A percentile compares a stretch with the other conserved stretches of the same genome.
phyloP scores from a whole-genome alignment of 2,888 invertebrate genomes.

The Leptogaster cylindrica region DNA sequence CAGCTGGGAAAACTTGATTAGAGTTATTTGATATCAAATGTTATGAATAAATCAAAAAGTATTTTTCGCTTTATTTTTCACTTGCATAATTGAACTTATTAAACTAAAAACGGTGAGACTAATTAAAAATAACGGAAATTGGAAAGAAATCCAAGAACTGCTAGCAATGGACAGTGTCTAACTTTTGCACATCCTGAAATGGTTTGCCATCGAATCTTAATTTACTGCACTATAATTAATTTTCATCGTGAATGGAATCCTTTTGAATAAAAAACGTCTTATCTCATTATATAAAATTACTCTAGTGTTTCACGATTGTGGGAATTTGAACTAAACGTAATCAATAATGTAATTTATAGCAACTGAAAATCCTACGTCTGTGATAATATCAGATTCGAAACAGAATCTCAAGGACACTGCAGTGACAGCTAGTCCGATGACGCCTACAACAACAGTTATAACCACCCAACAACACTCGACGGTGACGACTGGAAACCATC shows the following conservation, averaged over 20 bases:
- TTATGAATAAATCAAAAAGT: not conserved
- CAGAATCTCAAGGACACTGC: slow-evolving; percentile 62
- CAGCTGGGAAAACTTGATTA: no score
- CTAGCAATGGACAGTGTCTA: slow-evolving; percentile 18
- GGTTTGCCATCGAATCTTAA: slow-evolving; percentile 16
- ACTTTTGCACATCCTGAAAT: slow-evolving; percentile 19
- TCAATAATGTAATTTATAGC: slow-evolving; percentile 51
- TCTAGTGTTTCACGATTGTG: not conserved
- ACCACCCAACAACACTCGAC: slow-evolving; percentile 54
- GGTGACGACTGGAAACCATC: slow-evolving; percentile 74
- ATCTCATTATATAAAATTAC: slow-evolving; percentile 17
- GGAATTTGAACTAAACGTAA: slow-evolving; percentile 20
- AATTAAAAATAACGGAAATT: not conserved
- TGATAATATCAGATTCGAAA: slow-evolving; percentile 62
- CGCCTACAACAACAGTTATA: slow-evolving; percentile 57
- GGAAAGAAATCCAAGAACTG: not conserved
- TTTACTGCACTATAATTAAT: slow-evolving; percentile 33
- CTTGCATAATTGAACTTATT: no score
- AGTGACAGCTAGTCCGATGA: slow-evolving; percentile 61
- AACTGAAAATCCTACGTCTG: slow-evolving; percentile 60
- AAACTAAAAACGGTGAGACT: not conserved
- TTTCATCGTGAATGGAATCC: slow-evolving; percentile 32
- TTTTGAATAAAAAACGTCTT: slow-evolving; percentile 13
- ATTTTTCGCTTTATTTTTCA: no score
- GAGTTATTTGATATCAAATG: not conserved